Evolutionary conservation across 2,113 vertebrate genomes (phyloP), one percentile per base, ranked within the genome.

Genomic region (Turdus rufiventris): DNA sequence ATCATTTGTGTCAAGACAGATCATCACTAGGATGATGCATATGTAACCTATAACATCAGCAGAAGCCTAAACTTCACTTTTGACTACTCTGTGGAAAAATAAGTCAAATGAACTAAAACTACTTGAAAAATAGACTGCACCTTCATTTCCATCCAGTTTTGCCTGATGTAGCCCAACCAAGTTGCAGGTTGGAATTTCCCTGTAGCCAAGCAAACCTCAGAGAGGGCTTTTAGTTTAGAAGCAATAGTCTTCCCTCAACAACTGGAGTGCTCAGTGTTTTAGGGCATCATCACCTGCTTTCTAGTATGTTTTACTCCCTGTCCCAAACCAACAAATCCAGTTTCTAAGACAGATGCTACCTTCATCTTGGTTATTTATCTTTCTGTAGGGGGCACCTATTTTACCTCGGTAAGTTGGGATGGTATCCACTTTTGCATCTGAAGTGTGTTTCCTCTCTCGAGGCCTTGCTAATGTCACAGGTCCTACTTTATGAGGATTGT

Each of bases 341-440:
- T 73, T 91, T 88, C 73, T 48, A 58, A n/a, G 20, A 63, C 0
- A 53, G 61, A 62, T 54, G 38, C 21, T 26, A 12, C 28, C 47
- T 73, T 62, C 14, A 23, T 14, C 25, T 47, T 33, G 34, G 15
- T 28, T 47, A 21, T 61, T 91, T 68, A 29, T 54, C 48, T 63
- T 65, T 72, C 47, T 68, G 43, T 58, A 50, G 34, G 16, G 9
- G 31, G 29, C 54, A 72, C 47, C 12, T 31, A 6, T 56, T 70
- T 97, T 98, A 99, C 98, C 98, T 98, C 96, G 97, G 66, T 99
- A 99, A 63, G 98, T 99, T 80, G 99, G 98, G 89, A 98, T 57
- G 8, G 98, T 98, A 73, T 98, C 98, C 96, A 98, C 7, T 89
- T 98, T 98, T 51, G 96, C 97, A 50, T 72, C 89, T 65, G 85